Base-by-base conservation (phyloP, 2,113 vertebrate species). In the Coturnix japonica region DNA sequence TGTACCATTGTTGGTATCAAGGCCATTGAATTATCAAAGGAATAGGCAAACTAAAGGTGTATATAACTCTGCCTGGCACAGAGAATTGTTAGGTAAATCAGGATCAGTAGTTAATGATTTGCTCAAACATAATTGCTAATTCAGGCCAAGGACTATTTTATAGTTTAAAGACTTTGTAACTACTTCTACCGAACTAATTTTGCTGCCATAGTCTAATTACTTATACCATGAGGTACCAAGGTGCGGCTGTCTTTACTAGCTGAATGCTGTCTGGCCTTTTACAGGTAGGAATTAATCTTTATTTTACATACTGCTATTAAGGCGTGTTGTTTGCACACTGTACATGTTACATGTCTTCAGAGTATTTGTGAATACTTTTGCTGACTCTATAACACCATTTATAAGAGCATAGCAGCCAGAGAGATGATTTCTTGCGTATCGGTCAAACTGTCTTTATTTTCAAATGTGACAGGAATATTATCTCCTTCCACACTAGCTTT, bases 241-340 rank as follows among this genome's bases (percentile, higher is more conserved):
- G 61, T 47, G 18, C 18, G 15, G 13, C 14, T 74, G 22, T 69
- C 30, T 81, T 83, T 75, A 53, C 6, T 28, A 72, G 21, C n/a
- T 79, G 81, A 86, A 89, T 91, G 44, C 81, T 79, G 9, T 17
- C 23, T 66, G 20, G 28, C 19, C 66, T 89, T 88, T 84, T 66
- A 72, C 14, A 59, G 20, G 14, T 78, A 44, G 35, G 88, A 81
- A 64, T 51, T 20, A 53, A 43, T 75, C 87, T 91, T 69, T 57
- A 41, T 83, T 84, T 66, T 41, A 25, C 5, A 4, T 61, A 46
- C 13, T 75, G 35, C 20, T 65, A 35, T 69, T 86, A 81, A 31
- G 28, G 5, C 53, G 10, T 16, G 9, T 61, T 91, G 56, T 78
- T 90, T 75, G 15, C 8, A 20, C 11, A 47, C 6, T 43, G 44